A percentile compares a stretch with the other conserved stretches of the same genome.
Conservation (phyloP, 1,140 invertebrate genomes). For the Cyphomyrmex costatus region DNA sequence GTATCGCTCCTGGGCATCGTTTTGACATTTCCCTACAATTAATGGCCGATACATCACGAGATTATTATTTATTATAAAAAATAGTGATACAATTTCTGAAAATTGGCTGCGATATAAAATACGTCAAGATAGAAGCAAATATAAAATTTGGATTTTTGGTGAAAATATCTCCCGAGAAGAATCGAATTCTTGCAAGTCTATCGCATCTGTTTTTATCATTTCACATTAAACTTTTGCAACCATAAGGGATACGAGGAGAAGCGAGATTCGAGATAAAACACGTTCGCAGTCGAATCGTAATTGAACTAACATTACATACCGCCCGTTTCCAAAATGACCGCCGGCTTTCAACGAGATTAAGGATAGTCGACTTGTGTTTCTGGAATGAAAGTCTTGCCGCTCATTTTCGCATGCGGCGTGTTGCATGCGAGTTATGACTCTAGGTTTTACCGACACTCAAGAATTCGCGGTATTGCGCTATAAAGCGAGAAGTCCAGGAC, state of each 20-base stretch:
- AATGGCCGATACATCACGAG: neutral
- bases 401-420: slow-evolving; percentile 78
- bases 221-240: slow-evolving; percentile 34
- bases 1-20: neutral
- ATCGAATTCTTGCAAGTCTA: slow-evolving; percentile 9
- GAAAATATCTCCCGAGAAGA: neutral
- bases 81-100: neutral
- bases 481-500: slow-evolving; percentile 54
- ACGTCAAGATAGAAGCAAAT: neutral
- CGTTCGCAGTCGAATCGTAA: slow-evolving; percentile 59
- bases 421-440: slow-evolving; percentile 76
- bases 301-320: slow-evolving; percentile 74
- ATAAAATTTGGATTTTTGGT: neutral
- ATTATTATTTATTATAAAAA: slow-evolving; percentile 14
- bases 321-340: slow-evolving; percentile 80
- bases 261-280: slow-evolving; percentile 30
- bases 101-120: neutral
- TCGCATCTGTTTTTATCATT: slow-evolving; percentile 34
- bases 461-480: slow-evolving; percentile 57
- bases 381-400: slow-evolving; percentile 67
- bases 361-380: slow-evolving; percentile 76
- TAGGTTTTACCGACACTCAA: slow-evolving; percentile 65
- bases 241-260: neutral
- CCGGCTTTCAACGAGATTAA: slow-evolving; percentile 83
- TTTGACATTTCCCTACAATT: slow-evolving; percentile 27